These are phyloP conservation scores for Rhimphoctona megacephalus DNA, from an alignment of 2,888 invertebrate species.

Conservation along the genomic window DNA sequence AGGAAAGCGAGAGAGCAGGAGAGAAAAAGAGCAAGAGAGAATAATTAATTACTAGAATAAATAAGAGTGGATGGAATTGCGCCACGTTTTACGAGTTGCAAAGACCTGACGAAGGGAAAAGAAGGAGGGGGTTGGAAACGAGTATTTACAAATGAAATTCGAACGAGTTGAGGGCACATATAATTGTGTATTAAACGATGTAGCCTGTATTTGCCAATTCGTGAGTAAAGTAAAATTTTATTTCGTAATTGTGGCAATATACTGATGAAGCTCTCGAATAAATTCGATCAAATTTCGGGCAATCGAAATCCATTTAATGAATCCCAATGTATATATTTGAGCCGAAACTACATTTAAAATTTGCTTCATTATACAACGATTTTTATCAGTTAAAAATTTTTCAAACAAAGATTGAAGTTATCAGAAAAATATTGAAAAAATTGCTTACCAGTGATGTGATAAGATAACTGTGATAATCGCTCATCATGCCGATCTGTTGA, in stretches of 20 bases:
- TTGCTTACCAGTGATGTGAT: constrained; percentile 94
- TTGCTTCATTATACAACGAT: background rate
- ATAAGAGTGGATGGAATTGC: background rate
- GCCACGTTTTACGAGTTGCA: constrained; percentile 1
- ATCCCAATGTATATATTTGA: background rate
- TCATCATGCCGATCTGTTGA: constrained; percentile 98
- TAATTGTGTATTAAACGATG: constrained; percentile 14
- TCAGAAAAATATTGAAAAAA: background rate
- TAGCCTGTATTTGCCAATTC: constrained; percentile 14
- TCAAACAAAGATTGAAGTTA: background rate
- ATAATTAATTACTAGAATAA: constrained; percentile 17
- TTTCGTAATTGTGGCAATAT: constrained; percentile 17
- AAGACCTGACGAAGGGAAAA: background rate
- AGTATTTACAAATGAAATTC: constrained; percentile 30
- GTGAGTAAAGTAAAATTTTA: constrained; percentile 15
- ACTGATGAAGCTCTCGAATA: background rate
- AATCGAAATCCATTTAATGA: background rate
- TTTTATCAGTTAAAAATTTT: background rate
- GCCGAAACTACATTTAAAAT: background rate
- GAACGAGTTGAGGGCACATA: constrained; percentile 17
- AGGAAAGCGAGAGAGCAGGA: background rate
- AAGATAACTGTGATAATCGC: constrained; percentile 97
- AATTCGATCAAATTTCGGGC: background rate
- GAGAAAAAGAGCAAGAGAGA: background rate
- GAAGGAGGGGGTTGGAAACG: constrained; percentile 7